A percentile compares a stretch with the other conserved stretches of the same genome.
Conservation (phyloP, 2,113 vertebrate genomes). For the Helogale parvula region DNA sequence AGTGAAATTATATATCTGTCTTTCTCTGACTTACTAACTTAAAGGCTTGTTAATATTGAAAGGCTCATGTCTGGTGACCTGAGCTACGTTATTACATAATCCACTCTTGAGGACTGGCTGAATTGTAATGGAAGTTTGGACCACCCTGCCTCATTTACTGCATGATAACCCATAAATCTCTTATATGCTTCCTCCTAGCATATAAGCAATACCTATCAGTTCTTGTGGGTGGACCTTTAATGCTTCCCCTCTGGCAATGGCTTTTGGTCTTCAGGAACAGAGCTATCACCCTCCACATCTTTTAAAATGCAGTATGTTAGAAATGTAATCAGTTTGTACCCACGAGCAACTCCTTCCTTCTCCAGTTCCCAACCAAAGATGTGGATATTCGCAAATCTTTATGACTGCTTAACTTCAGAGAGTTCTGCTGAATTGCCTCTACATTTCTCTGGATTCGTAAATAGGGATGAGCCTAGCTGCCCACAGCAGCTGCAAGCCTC, state of each 20-base stretch:
- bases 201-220: background rate
- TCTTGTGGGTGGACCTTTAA: background rate
- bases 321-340: background rate
- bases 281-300: background rate
- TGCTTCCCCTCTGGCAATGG: background rate
- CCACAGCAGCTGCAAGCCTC: background rate
- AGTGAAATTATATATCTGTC: too few relatives aligned
- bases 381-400: conserved; percentile 12
- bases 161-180: background rate
- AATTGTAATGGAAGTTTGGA: background rate
- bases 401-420: background rate
- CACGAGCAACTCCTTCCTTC: background rate
- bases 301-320: background rate
- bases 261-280: background rate
- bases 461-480: background rate
- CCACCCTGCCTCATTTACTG: background rate
- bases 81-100: background rate
- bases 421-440: conserved; percentile 1
- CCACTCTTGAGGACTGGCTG: background rate
- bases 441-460: background rate
- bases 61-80: background rate
- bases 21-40: too few relatives aligned
- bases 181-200: background rate
- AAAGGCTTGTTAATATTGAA: too few relatives aligned
- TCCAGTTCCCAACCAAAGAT: background rate